A percentile compares a stretch with the other conserved stretches of the same genome.
These are phyloP conservation scores for Paedocypris micromegethes DNA, from an alignment of 2,797 vertebrate species.

Conservation along the genomic window DNA sequence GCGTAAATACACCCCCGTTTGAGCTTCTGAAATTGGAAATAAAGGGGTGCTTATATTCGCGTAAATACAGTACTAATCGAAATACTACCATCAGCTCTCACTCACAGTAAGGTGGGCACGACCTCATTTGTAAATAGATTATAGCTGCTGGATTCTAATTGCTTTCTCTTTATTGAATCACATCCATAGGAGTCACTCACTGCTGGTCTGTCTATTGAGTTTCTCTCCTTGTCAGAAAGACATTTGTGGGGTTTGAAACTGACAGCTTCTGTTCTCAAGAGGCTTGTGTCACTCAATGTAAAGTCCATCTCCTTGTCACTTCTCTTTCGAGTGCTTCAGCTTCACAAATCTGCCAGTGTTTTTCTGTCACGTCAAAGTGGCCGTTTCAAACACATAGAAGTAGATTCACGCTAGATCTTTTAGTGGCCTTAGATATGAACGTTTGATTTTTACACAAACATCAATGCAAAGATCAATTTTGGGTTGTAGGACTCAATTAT, in stretches of 20 bases:
- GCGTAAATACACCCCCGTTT: too few relatives aligned
- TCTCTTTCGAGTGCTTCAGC: conserved; percentile 3
- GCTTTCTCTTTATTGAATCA: conserved; percentile 51
- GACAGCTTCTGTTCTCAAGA: neutral
- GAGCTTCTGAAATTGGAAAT: too few relatives aligned
- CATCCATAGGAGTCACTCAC: neutral
- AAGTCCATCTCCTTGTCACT: conserved; percentile 2
- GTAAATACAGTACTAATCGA: too few relatives aligned
- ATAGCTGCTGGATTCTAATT: conserved; percentile 61
- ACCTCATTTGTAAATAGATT: conserved; percentile 70
- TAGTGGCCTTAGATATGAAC: too few relatives aligned
- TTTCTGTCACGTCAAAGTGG: neutral
- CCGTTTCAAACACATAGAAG: too few relatives aligned
- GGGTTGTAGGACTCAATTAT: too few relatives aligned
- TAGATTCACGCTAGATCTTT: too few relatives aligned
- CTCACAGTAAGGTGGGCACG: conserved; percentile 51
- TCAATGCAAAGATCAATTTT: too few relatives aligned
- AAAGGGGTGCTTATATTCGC: too few relatives aligned
- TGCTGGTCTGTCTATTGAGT: neutral
- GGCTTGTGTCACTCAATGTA: conserved; percentile 4
- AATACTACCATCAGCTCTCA: neutral
- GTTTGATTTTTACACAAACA: too few relatives aligned
- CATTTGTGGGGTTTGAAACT: conserved; percentile 5
- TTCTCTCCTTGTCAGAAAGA: conserved; percentile 3
- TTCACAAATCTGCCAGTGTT: neutral